Percentiles rank a stretch among this genome's conserved stretches.
phyloP scores from a whole-genome alignment of 2,113 vertebrate genomes.

The Amia ocellicauda region DNA sequence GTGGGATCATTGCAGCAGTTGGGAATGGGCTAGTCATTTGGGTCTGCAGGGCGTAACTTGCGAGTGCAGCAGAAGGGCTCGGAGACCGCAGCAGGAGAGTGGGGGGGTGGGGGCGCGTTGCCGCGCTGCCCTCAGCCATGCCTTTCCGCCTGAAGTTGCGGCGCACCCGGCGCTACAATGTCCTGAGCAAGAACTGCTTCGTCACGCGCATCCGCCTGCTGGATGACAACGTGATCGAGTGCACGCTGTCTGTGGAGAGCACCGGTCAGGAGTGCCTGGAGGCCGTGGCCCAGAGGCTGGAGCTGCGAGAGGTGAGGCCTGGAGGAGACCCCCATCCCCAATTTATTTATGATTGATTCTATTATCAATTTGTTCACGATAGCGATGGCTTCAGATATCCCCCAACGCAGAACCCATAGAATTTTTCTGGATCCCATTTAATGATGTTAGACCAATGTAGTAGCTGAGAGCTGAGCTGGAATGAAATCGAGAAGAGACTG shows the following conservation, averaged over 20 bases:
- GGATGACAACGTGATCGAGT: constrained; percentile 88
- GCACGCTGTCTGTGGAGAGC: constrained; percentile 90
- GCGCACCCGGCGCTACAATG: constrained; percentile 91
- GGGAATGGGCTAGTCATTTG: constrained; percentile 66
- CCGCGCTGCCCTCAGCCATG: constrained; percentile 66
- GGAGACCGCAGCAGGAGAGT: constrained; percentile 52
- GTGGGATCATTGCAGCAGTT: constrained; percentile 33
- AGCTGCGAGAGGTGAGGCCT: constrained; percentile 89
- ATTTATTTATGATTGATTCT: too few species aligned
- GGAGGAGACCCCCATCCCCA: constrained; percentile 28
- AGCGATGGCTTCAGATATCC: too few species aligned
- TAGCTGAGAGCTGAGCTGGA: too few species aligned
- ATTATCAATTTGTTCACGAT: too few species aligned
- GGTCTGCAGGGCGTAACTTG: constrained; percentile 56
- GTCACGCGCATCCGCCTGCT: constrained; percentile 88
- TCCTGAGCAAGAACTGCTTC: constrained; percentile 96
- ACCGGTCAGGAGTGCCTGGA: constrained; percentile 95
- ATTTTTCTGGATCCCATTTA: too few species aligned
- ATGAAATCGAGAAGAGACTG: too few species aligned
- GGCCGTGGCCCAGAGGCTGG: constrained; percentile 89
- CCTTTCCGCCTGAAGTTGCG: constrained; percentile 90
- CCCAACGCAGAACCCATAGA: too few species aligned
- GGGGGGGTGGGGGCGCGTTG: constrained; percentile 24
- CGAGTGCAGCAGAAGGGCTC: constrained; percentile 23
- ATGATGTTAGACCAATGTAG: too few species aligned